A percentile compares a stretch with the other conserved stretches of the same genome.
phyloP scores from a whole-genome alignment of 2,888 invertebrate genomes.

The Salpingus planirostris region DNA sequence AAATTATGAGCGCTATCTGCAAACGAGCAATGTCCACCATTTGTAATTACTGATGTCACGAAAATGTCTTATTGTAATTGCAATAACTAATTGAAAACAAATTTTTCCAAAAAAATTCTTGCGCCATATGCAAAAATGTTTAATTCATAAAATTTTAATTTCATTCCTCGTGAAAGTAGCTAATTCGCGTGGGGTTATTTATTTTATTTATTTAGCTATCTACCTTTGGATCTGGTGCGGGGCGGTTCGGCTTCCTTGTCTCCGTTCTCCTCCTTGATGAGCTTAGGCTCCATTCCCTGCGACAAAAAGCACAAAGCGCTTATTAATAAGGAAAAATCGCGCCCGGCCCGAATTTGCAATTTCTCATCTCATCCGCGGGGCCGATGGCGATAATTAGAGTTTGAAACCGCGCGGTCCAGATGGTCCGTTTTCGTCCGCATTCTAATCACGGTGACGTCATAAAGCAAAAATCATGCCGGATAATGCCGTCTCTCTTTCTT shows the following conservation, averaged over 20 bases:
- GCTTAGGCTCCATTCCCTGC: conserved; percentile 52
- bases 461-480: conserved; percentile 38
- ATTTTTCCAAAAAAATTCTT: too few species aligned
- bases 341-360: conserved; percentile 6
- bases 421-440: conserved; percentile 32
- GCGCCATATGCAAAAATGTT: too few species aligned
- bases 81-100: too few species aligned
- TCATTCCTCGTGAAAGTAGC: too few species aligned
- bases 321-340: conserved; percentile 9
- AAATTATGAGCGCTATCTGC: too few species aligned
- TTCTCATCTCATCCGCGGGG: conserved; percentile 13
- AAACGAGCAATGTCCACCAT: too few species aligned
- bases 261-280: conserved; percentile 51
- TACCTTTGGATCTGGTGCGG: conserved; percentile 34
- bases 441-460: conserved; percentile 38
- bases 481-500: conserved; percentile 4
- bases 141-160: too few species aligned
- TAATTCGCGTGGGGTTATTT: too few species aligned
- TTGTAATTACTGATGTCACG: too few species aligned
- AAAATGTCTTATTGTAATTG: too few species aligned
- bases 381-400: too few species aligned
- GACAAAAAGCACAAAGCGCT: conserved; percentile 16
- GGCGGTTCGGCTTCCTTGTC: conserved; percentile 44
- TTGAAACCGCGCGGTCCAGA: conserved; percentile 26
- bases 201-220: too few species aligned